These are phyloP conservation scores for Sinella curviseta DNA, from an alignment of 1,140 invertebrate genomes.

Conservation along the genomic window DNA sequence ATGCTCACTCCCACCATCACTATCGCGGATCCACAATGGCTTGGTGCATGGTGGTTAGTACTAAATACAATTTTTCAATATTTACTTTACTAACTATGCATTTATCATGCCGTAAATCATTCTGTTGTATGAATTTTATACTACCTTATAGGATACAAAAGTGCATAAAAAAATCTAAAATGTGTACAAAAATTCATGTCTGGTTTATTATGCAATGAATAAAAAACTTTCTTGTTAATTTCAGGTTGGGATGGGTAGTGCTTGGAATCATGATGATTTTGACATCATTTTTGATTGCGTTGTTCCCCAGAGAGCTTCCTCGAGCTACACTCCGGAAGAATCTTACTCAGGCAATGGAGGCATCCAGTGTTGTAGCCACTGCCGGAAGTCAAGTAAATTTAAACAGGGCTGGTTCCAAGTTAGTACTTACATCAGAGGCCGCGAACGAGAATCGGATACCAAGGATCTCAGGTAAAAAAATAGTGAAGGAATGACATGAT, in stretches of 20 bases:
- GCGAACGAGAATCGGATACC: constrained; percentile 24
- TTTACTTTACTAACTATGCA: neutral
- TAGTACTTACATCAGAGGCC: constrained; percentile 40
- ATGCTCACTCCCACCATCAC: constrained; percentile 66
- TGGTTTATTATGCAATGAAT: no score
- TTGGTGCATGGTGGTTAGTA: constrained; percentile 79
- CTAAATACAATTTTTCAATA: constrained; percentile 48
- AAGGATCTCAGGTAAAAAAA: constrained; percentile 42
- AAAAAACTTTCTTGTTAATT: no score
- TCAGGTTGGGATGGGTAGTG: constrained; percentile 66
- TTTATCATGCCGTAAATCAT: neutral
- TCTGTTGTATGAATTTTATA: neutral
- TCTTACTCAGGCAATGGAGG: constrained; percentile 13
- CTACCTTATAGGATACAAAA: no score
- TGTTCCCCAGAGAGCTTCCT: constrained; percentile 68
- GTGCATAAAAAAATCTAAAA: no score
- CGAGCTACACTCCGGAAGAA: constrained; percentile 59
- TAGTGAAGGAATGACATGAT: no score
- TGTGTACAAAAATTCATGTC: no score
- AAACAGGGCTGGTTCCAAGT: constrained; percentile 8
- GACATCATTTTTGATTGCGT: constrained; percentile 63
- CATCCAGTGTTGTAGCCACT: neutral
- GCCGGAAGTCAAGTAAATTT: constrained; percentile 24
- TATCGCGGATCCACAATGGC: constrained; percentile 71
- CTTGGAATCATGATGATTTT: constrained; percentile 65